phyloP scores from a whole-genome alignment of 2,113 vertebrate genomes.

The Corvus hawaiiensis region DNA sequence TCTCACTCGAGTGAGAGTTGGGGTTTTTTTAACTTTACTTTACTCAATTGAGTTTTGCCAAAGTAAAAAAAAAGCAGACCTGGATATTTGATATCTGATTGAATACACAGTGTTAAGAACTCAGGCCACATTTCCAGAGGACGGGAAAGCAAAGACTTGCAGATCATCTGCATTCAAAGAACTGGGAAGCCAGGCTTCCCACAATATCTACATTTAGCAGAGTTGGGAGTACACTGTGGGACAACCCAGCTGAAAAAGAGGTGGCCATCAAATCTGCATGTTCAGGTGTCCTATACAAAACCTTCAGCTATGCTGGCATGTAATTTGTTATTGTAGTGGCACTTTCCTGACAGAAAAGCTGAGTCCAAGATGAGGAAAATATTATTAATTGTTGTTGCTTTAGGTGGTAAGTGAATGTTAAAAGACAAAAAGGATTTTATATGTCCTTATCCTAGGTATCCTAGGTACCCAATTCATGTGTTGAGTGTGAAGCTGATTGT shows the following conservation, averaged over 20 bases:
- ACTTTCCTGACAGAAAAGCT: neutral
- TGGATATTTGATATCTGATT: neutral
- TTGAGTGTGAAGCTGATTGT: neutral
- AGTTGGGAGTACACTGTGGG: neutral
- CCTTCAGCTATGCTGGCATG: neutral
- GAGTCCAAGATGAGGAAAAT: neutral
- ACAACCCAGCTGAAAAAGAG: neutral
- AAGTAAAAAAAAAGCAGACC: neutral
- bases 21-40: no score
- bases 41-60: neutral
- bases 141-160: neutral
- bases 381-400: neutral
- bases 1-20: neutral
- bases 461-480: neutral
- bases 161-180: neutral
- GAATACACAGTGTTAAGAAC: neutral
- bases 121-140: neutral
- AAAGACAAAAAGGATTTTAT: neutral
- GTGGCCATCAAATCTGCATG: neutral
- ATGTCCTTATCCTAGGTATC: neutral
- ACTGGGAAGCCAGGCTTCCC: neutral
- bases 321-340: neutral
- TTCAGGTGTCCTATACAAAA: neutral
- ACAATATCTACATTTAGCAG: accelerated
- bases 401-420: neutral